Base-by-base conservation (phyloP, 2,888 invertebrate species). In the Cryptocephalus moraei region DNA sequence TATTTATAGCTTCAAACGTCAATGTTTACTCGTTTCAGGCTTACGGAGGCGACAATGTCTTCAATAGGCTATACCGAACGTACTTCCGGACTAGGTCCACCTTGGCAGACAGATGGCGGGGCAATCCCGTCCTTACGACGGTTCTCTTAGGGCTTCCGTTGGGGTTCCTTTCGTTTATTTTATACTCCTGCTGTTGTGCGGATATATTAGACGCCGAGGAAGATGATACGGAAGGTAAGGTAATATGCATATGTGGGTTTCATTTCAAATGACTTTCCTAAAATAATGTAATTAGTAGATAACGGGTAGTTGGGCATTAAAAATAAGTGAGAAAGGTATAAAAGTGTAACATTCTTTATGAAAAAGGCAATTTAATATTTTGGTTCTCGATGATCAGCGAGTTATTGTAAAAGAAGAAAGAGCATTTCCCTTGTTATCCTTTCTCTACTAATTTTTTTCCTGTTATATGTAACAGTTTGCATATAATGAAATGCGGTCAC, bases 131-230 rank as follows among this genome's bases (percentile, higher is more conserved):
- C 51, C 74, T 99, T 51, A 95, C 95, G 6, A 79, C 91, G 32
- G 84, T 97, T 8, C 78, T 99, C 44, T 94, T 99, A 69, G 96
- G 96, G 1, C 76, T 99, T 49, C 97, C 97, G 0, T 75, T 92
- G 41, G 91, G 92, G 36, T 95, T 99, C 67, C 78, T 99, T 12
- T 86, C 90, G 11, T 80, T 97, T 13, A 95, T 99, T 60, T 84
- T 92, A 66, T 97, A 97, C 69, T 92, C 93, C 1, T 86, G 94
- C 52, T 97, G 93, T 71, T 97, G 96, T 67, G 86, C 93, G 45
- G 96, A 97, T 68, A 91, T 96, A 61, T 74, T 94, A 55, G 94
- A 94, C 68, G 91, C 91, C 1, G 85, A 87, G 40, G 91, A 91
- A 49, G 88, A 89, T 47, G 88, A 88, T 52, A 77, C 75, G 61